phyloP scores from a whole-genome alignment of 2,888 invertebrate genomes.

The Athalia circularis region DNA sequence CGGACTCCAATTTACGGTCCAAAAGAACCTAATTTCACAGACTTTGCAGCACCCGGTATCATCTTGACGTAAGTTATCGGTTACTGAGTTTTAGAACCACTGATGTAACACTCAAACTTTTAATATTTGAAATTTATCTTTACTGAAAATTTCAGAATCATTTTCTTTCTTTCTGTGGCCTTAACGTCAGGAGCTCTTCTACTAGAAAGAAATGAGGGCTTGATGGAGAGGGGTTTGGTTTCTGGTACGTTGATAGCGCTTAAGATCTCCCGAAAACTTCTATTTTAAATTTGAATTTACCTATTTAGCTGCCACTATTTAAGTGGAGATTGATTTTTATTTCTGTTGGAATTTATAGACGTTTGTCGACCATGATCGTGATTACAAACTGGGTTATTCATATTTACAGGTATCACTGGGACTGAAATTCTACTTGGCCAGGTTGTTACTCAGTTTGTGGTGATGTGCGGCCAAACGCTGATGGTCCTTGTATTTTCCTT shows the following conservation, averaged over 20 bases:
- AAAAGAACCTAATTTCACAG: slow-evolving; percentile 88
- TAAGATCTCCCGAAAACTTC: neutral
- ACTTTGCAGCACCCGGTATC: slow-evolving; percentile 95
- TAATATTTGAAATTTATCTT: slow-evolving; percentile 48
- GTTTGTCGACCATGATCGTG: slow-evolving; percentile 7
- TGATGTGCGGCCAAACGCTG: slow-evolving; percentile 89
- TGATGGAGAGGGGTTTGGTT: slow-evolving; percentile 91
- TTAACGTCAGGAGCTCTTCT: slow-evolving; percentile 93
- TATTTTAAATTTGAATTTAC: neutral
- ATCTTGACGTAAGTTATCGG: slow-evolving; percentile 84
- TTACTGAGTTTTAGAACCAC: neutral
- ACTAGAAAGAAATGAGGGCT: slow-evolving; percentile 91
- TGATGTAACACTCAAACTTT: neutral
- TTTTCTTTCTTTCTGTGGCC: slow-evolving; percentile 95
- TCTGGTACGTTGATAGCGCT: slow-evolving; percentile 78
- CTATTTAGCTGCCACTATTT: neutral
- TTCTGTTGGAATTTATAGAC: neutral
- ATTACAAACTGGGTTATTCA: neutral
- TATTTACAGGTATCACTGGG: slow-evolving; percentile 77
- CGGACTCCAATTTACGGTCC: slow-evolving; percentile 86
- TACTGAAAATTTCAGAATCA: slow-evolving; percentile 80
- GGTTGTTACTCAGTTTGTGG: slow-evolving; percentile 90
- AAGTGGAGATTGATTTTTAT: neutral
- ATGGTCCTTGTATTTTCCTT: slow-evolving; percentile 88
- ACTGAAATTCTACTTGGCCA: slow-evolving; percentile 92